A percentile compares a stretch with the other conserved stretches of the same genome.
phyloP scores from a whole-genome alignment of 2,797 vertebrate genomes.

The Muscicapa striata region DNA sequence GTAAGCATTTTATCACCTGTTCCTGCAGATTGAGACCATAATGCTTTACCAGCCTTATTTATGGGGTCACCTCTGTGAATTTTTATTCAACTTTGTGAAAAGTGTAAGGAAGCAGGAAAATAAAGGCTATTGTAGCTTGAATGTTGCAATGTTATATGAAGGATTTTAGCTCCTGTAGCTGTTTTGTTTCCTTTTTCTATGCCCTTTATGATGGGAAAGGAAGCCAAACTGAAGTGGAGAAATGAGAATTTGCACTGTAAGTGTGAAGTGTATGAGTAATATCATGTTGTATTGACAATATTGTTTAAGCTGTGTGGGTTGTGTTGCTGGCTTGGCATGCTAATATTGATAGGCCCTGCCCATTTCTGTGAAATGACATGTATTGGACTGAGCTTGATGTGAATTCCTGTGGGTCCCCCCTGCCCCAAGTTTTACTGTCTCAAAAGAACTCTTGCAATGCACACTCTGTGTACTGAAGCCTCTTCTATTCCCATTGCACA shows the following conservation, averaged over 20 bases:
- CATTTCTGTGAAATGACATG: background rate
- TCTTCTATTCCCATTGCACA: background rate
- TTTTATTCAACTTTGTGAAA: background rate
- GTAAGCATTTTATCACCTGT: slow-evolving; percentile 25
- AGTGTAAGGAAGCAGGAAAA: background rate
- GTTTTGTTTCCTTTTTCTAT: background rate
- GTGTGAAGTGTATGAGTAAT: background rate
- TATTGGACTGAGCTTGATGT: background rate
- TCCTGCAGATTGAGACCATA: background rate
- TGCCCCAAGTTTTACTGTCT: background rate
- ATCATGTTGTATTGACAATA: background rate
- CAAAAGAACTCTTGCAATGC: background rate
- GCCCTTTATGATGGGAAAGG: background rate
- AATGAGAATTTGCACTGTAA: background rate
- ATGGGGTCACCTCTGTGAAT: background rate
- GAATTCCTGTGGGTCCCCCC: background rate
- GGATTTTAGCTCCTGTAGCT: background rate
- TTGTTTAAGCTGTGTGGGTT: background rate
- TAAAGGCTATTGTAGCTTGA: background rate
- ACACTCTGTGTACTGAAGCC: background rate
- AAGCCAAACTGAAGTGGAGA: background rate
- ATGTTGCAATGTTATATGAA: background rate
- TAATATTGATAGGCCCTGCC: background rate
- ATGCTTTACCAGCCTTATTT: background rate
- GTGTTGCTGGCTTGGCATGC: background rate